Conservation (phyloP, 2,888 invertebrate species). For the Anodontia alba region DNA sequence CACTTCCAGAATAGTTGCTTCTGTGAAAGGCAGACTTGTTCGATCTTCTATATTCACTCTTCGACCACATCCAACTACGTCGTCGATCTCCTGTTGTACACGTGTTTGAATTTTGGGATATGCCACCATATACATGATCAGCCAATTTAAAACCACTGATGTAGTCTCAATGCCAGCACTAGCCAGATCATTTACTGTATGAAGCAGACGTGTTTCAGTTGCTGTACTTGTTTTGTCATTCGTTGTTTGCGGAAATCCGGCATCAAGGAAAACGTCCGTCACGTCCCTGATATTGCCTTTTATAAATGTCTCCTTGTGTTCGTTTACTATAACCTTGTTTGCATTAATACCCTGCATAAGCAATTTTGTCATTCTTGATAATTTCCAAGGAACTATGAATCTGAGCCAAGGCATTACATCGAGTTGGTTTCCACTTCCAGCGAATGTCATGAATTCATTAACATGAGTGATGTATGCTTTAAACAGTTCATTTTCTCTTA, state of each 20-base stretch:
- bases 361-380: conserved; percentile 35
- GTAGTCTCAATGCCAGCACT: conserved; percentile 70
- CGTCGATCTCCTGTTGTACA: conserved; percentile 68
- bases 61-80: conserved; percentile 52
- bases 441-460: conserved; percentile 25
- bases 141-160: conserved; percentile 29
- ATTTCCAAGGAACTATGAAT: conserved; percentile 50
- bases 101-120: conserved; percentile 60
- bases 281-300: conserved; percentile 54
- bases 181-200: conserved; percentile 52
- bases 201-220: background rate
- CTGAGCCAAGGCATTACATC: conserved; percentile 67
- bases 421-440: conserved; percentile 56
- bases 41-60: conserved; percentile 45
- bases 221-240: no score
- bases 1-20: conserved; percentile 65
- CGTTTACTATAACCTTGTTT: background rate
- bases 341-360: background rate
- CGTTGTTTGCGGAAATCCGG: conserved; percentile 15
- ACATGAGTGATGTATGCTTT: background rate
- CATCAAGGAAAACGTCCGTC: conserved; percentile 67
- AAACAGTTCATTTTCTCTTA: conserved; percentile 24
- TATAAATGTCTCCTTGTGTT: conserved; percentile 10
- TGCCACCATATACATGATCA: conserved; percentile 23
- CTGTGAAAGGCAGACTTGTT: conserved; percentile 48